Evolutionary conservation across 2,797 vertebrate species (phyloP).

Genomic region (Petrocephalus sullivani): DNA sequence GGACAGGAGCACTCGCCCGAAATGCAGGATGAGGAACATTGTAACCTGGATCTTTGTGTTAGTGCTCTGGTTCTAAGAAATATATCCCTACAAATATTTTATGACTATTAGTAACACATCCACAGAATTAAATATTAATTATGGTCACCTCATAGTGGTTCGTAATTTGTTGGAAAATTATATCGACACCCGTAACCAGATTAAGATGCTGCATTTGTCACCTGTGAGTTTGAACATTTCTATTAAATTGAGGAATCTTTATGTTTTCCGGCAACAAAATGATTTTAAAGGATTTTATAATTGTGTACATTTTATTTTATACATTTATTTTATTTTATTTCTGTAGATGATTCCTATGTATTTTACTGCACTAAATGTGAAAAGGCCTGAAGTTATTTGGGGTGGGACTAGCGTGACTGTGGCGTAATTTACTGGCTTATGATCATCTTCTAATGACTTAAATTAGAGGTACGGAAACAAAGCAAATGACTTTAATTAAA

Average conservation of each 20-base stretch:
- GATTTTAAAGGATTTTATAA: background rate
- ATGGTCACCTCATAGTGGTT: background rate
- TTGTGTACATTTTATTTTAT: background rate
- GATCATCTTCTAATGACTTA: conserved; percentile 20
- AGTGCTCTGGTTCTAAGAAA: background rate
- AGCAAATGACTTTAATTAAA: conserved; percentile 28
- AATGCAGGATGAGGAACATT: background rate
- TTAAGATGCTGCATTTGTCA: background rate
- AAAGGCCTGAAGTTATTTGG: conserved; percentile 22
- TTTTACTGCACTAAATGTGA: conserved; percentile 1
- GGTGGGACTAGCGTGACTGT: conserved; percentile 32
- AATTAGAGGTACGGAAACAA: conserved; percentile 3
- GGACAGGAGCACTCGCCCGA: background rate
- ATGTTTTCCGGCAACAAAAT: background rate
- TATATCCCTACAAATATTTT: background rate
- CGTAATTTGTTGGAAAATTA: background rate
- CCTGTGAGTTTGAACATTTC: background rate
- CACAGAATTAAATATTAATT: background rate
- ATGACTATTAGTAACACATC: background rate
- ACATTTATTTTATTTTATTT: too few species aligned
- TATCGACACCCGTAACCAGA: background rate
- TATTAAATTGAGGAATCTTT: background rate
- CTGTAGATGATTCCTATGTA: background rate
- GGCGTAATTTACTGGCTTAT: conserved; percentile 17
- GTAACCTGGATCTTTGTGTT: background rate